Percentiles rank a stretch among this genome's conserved stretches.
phyloP scores from a whole-genome alignment of 2,797 vertebrate genomes.

The Toxotes lorentzi region DNA sequence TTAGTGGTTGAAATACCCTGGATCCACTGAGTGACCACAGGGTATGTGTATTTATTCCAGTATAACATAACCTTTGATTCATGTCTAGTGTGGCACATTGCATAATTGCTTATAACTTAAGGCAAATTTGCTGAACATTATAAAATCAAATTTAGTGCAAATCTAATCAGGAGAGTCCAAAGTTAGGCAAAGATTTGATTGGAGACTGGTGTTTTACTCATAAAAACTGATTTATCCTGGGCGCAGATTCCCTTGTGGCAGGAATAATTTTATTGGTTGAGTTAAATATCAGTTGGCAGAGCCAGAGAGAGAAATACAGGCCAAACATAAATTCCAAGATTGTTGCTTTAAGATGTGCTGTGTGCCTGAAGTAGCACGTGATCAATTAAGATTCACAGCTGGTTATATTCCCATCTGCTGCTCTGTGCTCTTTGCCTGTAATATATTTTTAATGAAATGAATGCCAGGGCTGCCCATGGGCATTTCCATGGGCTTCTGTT shows the following conservation, averaged over 20 bases:
- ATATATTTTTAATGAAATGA: constrained; percentile 26
- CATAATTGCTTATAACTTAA: constrained; percentile 38
- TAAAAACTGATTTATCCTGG: constrained; percentile 28
- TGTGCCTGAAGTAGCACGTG: constrained; percentile 33
- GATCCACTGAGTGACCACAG: constrained; percentile 7
- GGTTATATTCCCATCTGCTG: constrained; percentile 33
- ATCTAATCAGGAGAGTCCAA: constrained; percentile 31
- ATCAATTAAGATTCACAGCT: constrained; percentile 51
- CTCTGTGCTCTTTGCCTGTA: constrained; percentile 24
- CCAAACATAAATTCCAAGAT: constrained; percentile 24
- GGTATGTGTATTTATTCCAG: not conserved
- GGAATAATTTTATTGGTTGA: constrained; percentile 32
- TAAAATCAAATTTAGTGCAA: constrained; percentile 41
- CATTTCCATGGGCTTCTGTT: constrained; percentile 7
- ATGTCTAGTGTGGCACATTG: constrained; percentile 21
- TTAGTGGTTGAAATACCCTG: not conserved
- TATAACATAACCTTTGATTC: constrained; percentile 28
- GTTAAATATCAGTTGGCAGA: constrained; percentile 46
- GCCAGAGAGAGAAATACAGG: constrained; percentile 3
- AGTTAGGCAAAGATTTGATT: constrained; percentile 48
- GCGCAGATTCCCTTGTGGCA: constrained; percentile 20
- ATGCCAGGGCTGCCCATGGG: constrained; percentile 9
- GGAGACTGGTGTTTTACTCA: constrained; percentile 33
- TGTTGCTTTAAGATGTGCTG: constrained; percentile 24
- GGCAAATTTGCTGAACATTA: constrained; percentile 42